These are phyloP conservation scores for Rousettus leschenaultii DNA, from an alignment of 2,113 vertebrate species.

Conservation along the genomic window DNA sequence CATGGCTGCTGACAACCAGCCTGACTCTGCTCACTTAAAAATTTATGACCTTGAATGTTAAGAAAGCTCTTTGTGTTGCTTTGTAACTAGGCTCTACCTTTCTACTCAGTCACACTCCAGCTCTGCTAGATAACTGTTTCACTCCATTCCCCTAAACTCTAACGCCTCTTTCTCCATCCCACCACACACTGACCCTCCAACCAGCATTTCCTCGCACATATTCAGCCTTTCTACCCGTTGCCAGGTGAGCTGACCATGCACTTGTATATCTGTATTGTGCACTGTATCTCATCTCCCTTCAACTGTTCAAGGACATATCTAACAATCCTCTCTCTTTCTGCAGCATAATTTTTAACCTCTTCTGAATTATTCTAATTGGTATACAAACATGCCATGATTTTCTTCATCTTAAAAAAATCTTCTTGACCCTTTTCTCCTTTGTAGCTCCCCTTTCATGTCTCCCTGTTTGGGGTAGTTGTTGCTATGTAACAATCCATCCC, in stretches of 20 bases:
- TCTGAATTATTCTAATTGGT: neutral
- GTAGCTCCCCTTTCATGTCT: neutral
- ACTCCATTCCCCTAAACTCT: neutral
- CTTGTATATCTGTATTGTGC: neutral
- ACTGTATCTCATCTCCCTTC: neutral
- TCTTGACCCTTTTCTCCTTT: neutral
- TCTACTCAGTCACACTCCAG: neutral
- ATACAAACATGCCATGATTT: neutral
- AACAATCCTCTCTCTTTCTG: neutral
- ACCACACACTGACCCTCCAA: too few relatives aligned
- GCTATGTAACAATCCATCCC: neutral
- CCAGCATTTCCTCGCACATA: neutral
- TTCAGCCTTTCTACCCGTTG: neutral
- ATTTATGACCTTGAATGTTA: neutral
- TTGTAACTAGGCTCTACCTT: neutral
- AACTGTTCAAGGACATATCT: neutral
- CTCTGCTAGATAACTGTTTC: neutral
- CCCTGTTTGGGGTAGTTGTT: neutral
- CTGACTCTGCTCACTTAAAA: neutral
- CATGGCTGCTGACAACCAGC: neutral
- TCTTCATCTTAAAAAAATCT: neutral
- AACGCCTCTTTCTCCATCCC: neutral
- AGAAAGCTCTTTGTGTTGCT: neutral
- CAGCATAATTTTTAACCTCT: neutral
- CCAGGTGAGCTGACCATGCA: neutral